Evolutionary conservation across 2,797 vertebrate genomes (phyloP).

Genomic region (Tapirus indicus): DNA sequence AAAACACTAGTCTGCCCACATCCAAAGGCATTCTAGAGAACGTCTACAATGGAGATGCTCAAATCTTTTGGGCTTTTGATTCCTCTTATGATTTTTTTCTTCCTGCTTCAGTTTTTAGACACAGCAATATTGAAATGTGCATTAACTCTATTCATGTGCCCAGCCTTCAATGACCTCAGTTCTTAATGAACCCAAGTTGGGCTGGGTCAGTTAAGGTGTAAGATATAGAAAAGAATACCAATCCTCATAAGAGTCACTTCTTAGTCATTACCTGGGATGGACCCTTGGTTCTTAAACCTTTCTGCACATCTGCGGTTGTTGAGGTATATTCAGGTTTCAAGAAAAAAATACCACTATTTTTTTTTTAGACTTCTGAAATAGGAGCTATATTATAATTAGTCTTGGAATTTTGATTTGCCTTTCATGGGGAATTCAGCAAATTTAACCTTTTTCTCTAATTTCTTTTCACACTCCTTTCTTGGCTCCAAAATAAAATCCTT

Average conservation of each 20-base stretch:
- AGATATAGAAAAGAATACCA: accelerated
- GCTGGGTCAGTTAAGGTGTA: background rate
- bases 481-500: background rate
- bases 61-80: background rate
- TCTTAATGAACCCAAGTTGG: background rate
- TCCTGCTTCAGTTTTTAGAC: background rate
- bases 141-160: background rate
- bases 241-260: background rate
- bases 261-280: background rate
- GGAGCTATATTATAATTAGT: background rate
- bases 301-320: background rate
- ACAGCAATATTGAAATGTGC: background rate
- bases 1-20: accelerated
- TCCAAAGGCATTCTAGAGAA: background rate
- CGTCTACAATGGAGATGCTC: background rate
- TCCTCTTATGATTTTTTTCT: background rate
- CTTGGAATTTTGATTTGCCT: background rate
- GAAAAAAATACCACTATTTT: background rate
- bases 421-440: background rate
- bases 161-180: background rate
- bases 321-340: background rate
- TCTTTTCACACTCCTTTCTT: background rate
- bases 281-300: background rate
- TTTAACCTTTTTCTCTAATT: constrained; percentile 40
- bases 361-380: background rate